Evolutionary conservation across 2,113 vertebrate genomes (phyloP).

Genomic region (Arvicanthis niloticus): DNA sequence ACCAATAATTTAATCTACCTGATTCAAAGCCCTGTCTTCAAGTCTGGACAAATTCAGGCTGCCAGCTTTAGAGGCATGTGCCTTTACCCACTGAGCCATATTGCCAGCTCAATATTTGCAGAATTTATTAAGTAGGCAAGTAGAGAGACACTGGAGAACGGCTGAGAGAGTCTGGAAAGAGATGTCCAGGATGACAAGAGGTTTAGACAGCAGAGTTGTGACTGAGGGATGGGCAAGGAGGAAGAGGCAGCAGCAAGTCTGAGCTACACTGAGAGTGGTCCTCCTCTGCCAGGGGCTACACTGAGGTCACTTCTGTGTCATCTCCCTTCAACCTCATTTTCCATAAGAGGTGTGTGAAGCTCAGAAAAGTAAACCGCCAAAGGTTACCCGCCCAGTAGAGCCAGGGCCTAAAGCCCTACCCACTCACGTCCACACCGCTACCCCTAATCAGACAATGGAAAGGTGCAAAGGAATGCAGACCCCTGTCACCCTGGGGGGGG

Average conservation of each 20-base stretch:
- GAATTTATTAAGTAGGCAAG: background rate
- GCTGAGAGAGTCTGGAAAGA: background rate
- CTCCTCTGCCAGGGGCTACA: background rate
- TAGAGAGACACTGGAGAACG: background rate
- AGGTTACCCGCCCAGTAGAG: background rate
- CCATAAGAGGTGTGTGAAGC: background rate
- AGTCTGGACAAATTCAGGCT: background rate
- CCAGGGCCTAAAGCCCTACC: background rate
- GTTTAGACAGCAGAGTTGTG: background rate
- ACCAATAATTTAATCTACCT: accelerated
- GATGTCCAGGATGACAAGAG: background rate
- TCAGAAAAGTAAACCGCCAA: background rate
- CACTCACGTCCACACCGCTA: background rate
- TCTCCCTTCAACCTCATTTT: background rate
- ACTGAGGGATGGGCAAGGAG: background rate
- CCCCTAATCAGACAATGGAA: background rate
- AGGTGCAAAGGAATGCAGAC: background rate
- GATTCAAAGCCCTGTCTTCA: background rate
- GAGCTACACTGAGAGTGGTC: accelerated
- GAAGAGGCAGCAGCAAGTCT: background rate
- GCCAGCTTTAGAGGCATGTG: background rate
- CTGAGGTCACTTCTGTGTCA: background rate
- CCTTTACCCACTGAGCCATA: background rate
- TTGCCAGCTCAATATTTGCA: background rate
- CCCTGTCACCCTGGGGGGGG: background rate